Base-by-base conservation (phyloP, 1,140 invertebrate species). In the Plutomurus gul region DNA sequence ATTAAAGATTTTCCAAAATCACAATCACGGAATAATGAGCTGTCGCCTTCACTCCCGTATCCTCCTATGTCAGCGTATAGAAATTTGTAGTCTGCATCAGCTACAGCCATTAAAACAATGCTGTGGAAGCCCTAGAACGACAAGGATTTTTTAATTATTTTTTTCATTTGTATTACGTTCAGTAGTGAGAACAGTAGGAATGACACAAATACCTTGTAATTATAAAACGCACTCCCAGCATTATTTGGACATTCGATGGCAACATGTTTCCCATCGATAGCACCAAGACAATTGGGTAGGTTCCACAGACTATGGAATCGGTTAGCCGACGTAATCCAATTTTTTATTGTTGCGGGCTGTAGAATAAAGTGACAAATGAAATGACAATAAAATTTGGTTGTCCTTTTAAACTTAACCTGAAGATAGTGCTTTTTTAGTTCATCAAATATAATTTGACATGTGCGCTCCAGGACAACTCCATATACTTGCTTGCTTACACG, bases 191-290 rank as follows among this genome's bases (percentile, higher is more conserved):
- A n/a, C n/a, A n/a, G n/a, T n/a, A n/a, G n/a, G n/a, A n/a, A n/a
- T n/a, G n/a, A n/a, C n/a, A 60, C 78, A 82, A 20, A 13, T 46
- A 39, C 76, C 56, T 88, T 88, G 83, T 88, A 89, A 83, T 88
- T 88, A 78, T 84, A 88, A 83, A 85, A 88, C 30, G 75, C 33
- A 10, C 86, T 87, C 22, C 87, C 87, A 75, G 80, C 82, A 43
- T 81, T 40, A 16, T 72, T 6, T 76, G 85, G 85, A 43, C 65
- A 33, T 37, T 60, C 39, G 49, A 84, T 78, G 20, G 39, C 18
- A 37, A 85, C 75, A 83, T 87, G 86, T 78, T 86, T 87, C 40
- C 86, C 85, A 84, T 87, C 84, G 73, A 86, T 78, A 36, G 84
- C 83, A 22, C 85, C 85, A 43, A 85, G 71, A 73, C 83, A 85